Evolutionary conservation across 2,797 vertebrate genomes (phyloP).

Genomic region (Lepus townsendii): DNA sequence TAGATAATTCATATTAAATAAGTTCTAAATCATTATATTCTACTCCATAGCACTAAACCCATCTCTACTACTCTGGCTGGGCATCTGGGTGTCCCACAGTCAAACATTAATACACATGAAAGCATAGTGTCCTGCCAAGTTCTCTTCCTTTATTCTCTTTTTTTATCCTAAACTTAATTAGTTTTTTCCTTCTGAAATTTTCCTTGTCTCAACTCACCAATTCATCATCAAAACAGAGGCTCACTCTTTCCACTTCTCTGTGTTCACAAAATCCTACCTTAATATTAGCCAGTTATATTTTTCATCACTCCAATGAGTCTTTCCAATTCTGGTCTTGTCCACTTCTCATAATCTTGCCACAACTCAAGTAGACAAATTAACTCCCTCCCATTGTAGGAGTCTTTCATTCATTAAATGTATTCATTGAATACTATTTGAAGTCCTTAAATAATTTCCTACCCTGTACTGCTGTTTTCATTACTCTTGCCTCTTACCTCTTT

Average conservation of each 20-base stretch:
- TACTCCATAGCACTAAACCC: background rate
- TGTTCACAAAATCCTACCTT: background rate
- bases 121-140: background rate
- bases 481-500: rapidly evolving
- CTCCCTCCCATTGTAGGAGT: background rate
- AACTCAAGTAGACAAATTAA: no score
- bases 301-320: background rate
- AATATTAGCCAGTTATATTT: background rate
- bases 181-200: background rate
- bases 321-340: background rate
- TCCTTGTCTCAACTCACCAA: background rate
- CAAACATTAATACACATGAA: background rate
- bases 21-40: background rate
- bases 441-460: background rate
- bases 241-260: background rate
- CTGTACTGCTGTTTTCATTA: rapidly evolving
- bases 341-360: background rate
- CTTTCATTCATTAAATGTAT: background rate
- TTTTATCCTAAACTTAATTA: background rate
- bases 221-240: background rate
- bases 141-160: background rate
- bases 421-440: background rate
- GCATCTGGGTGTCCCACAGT: rapidly evolving
- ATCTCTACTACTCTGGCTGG: background rate
- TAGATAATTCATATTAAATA: background rate